phyloP scores from a whole-genome alignment of 2,113 vertebrate genomes.

The Carassius auratus region DNA sequence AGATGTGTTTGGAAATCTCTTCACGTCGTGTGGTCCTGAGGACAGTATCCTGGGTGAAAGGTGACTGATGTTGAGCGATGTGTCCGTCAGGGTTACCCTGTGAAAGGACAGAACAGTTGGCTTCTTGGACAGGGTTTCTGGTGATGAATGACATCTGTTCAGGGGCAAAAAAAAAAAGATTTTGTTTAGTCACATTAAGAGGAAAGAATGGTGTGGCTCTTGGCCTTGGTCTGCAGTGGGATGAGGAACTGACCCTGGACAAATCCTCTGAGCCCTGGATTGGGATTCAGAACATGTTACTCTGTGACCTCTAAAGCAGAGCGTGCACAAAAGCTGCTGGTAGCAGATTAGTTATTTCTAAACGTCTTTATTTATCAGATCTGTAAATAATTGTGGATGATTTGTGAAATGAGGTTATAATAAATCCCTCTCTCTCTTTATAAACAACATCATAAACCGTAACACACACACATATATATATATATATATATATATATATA shows the following conservation, averaged over 20 bases:
- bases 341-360: not conserved
- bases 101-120: constrained; percentile 58
- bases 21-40: constrained; percentile 1
- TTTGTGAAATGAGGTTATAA: not conserved
- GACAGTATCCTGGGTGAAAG: constrained; percentile 9
- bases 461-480: too few species aligned
- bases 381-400: not conserved
- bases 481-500: too few species aligned
- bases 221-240: constrained; percentile 7
- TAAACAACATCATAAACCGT: constrained; percentile 13
- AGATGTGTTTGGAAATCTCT: not conserved
- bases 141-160: constrained; percentile 53
- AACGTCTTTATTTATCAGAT: not conserved
- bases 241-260: constrained; percentile 13
- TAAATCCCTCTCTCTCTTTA: not conserved
- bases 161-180: constrained; percentile 13
- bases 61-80: constrained; percentile 45
- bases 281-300: not conserved
- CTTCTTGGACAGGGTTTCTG: constrained; percentile 49
- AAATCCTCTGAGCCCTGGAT: constrained; percentile 23
- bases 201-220: not conserved
- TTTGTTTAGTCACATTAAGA: constrained; percentile 30
- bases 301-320: not conserved
- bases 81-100: constrained; percentile 43
- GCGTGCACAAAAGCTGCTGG: not conserved